Conservation (phyloP, 2,888 invertebrate species). For the Platycheirus albimanus region DNA sequence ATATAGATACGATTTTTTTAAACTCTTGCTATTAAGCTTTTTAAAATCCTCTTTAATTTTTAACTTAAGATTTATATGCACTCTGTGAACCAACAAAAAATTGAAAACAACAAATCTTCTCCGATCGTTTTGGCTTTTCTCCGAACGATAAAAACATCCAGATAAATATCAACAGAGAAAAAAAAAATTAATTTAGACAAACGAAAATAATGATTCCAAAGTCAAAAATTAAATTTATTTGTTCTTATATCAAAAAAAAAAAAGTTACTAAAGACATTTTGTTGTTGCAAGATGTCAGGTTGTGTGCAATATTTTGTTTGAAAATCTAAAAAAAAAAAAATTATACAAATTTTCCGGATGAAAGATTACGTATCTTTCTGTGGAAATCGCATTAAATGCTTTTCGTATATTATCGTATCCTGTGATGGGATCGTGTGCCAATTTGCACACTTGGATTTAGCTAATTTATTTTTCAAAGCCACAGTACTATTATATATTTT, state of each 20-base stretch:
- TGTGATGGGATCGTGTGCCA: slow-evolving; percentile 38
- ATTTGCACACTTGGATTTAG: slow-evolving; percentile 38
- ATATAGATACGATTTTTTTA: no score
- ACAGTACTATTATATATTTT: not conserved
- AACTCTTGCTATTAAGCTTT: no score
- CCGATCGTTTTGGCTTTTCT: not conserved
- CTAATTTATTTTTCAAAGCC: slow-evolving; percentile 16
- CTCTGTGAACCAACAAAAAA: not conserved
- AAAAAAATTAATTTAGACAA: slow-evolving; percentile 6
- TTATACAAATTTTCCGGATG: slow-evolving; percentile 20
- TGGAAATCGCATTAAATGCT: not conserved
- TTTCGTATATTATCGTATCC: slow-evolving; percentile 1
- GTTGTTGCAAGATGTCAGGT: slow-evolving; percentile 7
- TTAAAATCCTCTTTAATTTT: no score
- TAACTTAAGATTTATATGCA: no score
- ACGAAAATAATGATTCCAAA: slow-evolving; percentile 50
- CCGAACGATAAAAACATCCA: slow-evolving; percentile 10
- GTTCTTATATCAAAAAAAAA: slow-evolving; percentile 7
- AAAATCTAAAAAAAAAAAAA: not conserved
- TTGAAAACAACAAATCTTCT: slow-evolving; percentile 8
- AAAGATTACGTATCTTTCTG: slow-evolving; percentile 2
- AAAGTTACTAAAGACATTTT: not conserved
- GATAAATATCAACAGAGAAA: slow-evolving; percentile 3
- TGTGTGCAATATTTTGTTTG: not conserved
- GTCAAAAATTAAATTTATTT: slow-evolving; percentile 48